Evolutionary conservation across 2,797 vertebrate genomes (phyloP), one percentile per base, ranked within the genome.

Genomic region (Myiothlypis chrysogaster): DNA sequence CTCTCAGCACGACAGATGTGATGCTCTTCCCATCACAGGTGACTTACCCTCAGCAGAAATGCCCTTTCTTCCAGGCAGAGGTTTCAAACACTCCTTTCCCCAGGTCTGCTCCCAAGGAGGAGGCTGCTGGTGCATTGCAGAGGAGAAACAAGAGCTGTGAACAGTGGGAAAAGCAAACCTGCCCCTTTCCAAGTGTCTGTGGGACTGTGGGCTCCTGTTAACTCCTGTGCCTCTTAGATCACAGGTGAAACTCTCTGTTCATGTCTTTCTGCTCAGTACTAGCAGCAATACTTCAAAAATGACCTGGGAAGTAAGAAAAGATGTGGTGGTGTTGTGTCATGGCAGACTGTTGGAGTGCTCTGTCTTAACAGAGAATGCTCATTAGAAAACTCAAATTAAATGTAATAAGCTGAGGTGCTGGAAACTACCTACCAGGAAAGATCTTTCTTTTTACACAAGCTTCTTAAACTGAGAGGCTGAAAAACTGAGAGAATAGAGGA

Each of bases 61-160:
- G 44, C 21, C 28, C 13, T 78, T 68, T 75, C 2, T 32, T 56
- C 21, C n/a, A 52, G 49, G 21, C 43, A 59, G 61, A 53, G 30
- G 9, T 68, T 75, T 79, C 61, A 69, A 30, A 49, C 28, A 2
- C 53, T 30, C 4, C 9, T 14, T 73, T 47, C n/a, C 14, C 24
- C 34, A 41, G 50, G 25, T 1, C 2, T 2, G 27, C 0, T 83
- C 47, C 34, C 32, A 46, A 30, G 34, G 3, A 28, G 14, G 30
- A 64, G 32, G 32, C 50, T 76, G 30, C 50, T 75, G 57, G 24
- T 64, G 47, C 18, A 10, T 9, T 61, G 34, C 46, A 34, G 46
- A 20, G 35, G 60, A 37, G 16, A 12, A 69, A 15, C 8, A 12
- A 53, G 14, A 12, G 37, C 68, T 68, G 41, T 0, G 0, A 65